These are phyloP conservation scores for Crocodylus rhombifer DNA, from an alignment of 2,797 vertebrate genomes.

Conservation along the genomic window DNA sequence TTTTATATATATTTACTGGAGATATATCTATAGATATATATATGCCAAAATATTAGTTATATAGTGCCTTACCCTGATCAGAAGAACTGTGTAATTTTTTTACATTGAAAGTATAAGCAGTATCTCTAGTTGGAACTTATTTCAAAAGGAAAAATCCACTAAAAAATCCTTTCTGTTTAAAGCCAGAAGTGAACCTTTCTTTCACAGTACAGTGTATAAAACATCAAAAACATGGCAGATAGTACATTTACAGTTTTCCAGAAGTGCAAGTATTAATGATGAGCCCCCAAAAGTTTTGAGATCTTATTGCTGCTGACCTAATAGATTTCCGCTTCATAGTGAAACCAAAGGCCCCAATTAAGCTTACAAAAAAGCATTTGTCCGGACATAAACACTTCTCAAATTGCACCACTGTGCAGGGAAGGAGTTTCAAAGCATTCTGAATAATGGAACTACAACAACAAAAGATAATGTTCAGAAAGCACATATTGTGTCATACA, in stretches of 20 bases:
- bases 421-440: background rate
- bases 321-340: background rate
- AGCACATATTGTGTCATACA: rapidly evolving
- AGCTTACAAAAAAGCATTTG: background rate
- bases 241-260: background rate
- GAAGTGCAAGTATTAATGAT: rapidly evolving
- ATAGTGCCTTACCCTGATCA: background rate
- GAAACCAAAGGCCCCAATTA: background rate
- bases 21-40: background rate
- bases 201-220: background rate
- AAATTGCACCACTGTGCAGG: background rate
- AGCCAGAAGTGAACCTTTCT: background rate
- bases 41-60: background rate
- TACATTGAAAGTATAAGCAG: background rate
- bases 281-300: background rate
- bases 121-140: background rate
- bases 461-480: background rate
- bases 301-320: background rate
- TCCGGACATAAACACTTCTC: background rate
- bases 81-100: rapidly evolving
- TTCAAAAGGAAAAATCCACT: background rate
- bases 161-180: background rate
- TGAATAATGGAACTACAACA: background rate
- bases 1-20: background rate
- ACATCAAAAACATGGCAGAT: background rate